phyloP scores from a whole-genome alignment of 2,797 vertebrate genomes.

The Fringilla coelebs region DNA sequence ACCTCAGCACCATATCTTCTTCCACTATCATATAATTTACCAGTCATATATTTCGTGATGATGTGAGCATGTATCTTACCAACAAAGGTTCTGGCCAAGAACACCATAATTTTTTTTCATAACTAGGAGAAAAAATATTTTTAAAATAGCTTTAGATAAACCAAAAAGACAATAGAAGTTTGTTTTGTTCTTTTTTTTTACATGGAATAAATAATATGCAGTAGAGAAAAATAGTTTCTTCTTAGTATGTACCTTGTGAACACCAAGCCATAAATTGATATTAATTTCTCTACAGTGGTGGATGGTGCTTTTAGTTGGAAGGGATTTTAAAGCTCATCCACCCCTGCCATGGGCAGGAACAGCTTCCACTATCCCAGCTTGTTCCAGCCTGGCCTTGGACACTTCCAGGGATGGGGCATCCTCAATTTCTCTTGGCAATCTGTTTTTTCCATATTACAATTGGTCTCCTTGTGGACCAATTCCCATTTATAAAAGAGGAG shows the following conservation, averaged over 20 bases:
- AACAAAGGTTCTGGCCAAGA: slow-evolving; percentile 3
- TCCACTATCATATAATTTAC: slow-evolving; percentile 2
- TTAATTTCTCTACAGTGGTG: not conserved
- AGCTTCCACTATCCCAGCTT: not conserved
- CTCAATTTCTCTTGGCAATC: not conserved
- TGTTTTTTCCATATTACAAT: not conserved
- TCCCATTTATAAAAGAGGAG: not conserved
- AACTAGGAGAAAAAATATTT: slow-evolving; percentile 11
- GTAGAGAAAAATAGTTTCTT: not conserved
- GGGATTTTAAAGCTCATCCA: not conserved
- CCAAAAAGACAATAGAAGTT: not conserved
- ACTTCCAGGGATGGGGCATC: not conserved
- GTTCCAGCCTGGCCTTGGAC: not conserved
- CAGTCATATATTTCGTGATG: slow-evolving; percentile 5
- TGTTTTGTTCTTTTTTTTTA: not conserved
- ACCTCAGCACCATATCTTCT: not conserved
- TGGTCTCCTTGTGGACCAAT: not conserved
- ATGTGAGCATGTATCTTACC: slow-evolving; percentile 9
- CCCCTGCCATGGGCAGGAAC: not conserved
- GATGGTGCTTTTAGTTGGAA: not conserved
- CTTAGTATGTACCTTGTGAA: not conserved
- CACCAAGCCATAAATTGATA: not conserved
- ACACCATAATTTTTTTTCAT: slow-evolving; percentile 1
- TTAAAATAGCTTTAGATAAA: slow-evolving; percentile 20
- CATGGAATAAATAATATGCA: slow-evolving; percentile 14